Evolutionary conservation across 2,797 vertebrate species (phyloP), one percentile per base, ranked within the genome.

Genomic region (Eidolon dupreanum): DNA sequence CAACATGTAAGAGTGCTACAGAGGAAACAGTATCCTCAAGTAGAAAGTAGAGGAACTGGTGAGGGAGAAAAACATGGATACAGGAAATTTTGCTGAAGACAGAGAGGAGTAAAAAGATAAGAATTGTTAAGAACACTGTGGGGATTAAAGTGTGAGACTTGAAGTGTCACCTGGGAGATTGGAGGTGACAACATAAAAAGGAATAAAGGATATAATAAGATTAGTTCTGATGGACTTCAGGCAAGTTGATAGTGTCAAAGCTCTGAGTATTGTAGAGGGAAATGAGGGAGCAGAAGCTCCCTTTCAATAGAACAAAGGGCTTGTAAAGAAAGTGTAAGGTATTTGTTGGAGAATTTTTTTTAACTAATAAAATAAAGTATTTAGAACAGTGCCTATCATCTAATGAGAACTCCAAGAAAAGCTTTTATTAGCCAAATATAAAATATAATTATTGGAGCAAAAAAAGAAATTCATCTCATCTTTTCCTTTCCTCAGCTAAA

Each of bases 381-480:
- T 71, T 82, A 92, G 2, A 95, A 93, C 36, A 88, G 36, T 86
- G 19, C 38, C 43, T 78, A 77, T 8, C 31, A 92, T 89, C 92
- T 82, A 94, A 61, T 51, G 88, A 96, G 41, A 31, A 91, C 15
- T 71, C 53, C 77, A 86, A 75, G 38, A 36, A 51, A 85, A 71
- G 13, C 5, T 28, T 90, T 83, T 70, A 84, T 65, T 65, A 84
- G 5, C 24, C 91, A 95, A 89, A 96, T 77, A 22, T 68, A 93
- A 94, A 92, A 91, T 91, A 61, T 26, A 96, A 88, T 93, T 87
- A 87, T 20, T 63, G 3, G 31, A 83, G 13, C 13, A 49, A 81
- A 86, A 82, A 71, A 86, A 65, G 65, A 73, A 22, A 81, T 65
- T 46, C 26, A 70, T 86, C 78, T 89, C 85, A 83, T 5, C 93